Evolutionary conservation across 2,888 invertebrate genomes (phyloP), one percentile per base, ranked within the genome.

Genomic region (Ctenicera cuprea): DNA sequence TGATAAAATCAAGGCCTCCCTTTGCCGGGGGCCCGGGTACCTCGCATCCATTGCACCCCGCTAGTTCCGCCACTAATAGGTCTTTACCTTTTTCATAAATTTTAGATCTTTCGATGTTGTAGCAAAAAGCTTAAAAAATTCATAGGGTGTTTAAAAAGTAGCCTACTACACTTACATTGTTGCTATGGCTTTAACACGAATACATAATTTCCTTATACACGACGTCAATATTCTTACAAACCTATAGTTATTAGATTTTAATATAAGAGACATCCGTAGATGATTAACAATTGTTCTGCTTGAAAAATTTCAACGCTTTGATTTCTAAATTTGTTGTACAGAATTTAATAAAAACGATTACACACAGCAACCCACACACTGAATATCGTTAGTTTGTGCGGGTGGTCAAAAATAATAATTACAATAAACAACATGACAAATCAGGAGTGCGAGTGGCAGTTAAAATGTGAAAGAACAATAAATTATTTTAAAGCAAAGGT

Each of bases 351-450:
- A 48, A n/a, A 48, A 18, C 16, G 48, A 48, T 48, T 48, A 18
- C 48, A 48, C 11, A 48, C 20, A 9, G 16, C 48, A 20, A 18
- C 48, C 48, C 16, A 48, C 48, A 11, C 7, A 7, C n/a, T n/a
- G n/a, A 41, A n/a, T 7, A 16, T 48, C 1, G 48, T 48, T 2
- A 9, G n/a, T 14, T 14, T 48, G 18, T 48, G 48, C 14, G 16
- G 48, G 48, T 48, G 48, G 18, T 16, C 18, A 48, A 43, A n/a
- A 43, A 9, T 48, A 43, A 9, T 48, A 33, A 48, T 48, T 48
- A 18, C 16, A 48, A 48, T 11, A 48, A 41, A 48, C 48, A 18
- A 48, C 48, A 18, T 20, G 16, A 48, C 16, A 18, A 48, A 48
- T 18, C 16, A 18, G 16, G 16, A 18, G 0, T 20, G 48, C 7